A percentile compares a stretch with the other conserved stretches of the same genome.
phyloP scores from a whole-genome alignment of 2,113 vertebrate species.

The Sturnus vulgaris region DNA sequence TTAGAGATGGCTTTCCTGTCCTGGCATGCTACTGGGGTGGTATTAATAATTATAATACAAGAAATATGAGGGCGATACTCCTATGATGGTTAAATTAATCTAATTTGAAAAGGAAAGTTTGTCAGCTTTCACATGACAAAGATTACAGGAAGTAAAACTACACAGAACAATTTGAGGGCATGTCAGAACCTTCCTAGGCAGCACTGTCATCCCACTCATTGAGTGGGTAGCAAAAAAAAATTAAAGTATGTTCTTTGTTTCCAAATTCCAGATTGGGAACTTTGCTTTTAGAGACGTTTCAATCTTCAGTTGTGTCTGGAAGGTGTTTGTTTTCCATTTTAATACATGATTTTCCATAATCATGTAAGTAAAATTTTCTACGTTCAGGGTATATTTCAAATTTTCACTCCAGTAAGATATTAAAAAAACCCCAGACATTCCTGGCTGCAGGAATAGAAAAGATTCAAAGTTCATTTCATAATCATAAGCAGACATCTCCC shows the following conservation, averaged over 20 bases:
- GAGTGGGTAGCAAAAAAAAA: constrained; percentile 52
- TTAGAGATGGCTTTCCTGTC: constrained; percentile 49
- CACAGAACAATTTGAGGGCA: constrained; percentile 44
- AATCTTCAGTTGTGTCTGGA: constrained; percentile 61
- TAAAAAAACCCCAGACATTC: constrained; percentile 51
- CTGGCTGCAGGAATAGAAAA: constrained; percentile 64
- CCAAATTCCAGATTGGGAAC: constrained; percentile 52
- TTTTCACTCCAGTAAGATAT: constrained; percentile 49
- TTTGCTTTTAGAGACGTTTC: constrained; percentile 57
- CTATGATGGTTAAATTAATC: constrained; percentile 62
- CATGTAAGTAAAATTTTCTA: not conserved
- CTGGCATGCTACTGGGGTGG: constrained; percentile 48
- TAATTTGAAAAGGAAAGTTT: constrained; percentile 62
- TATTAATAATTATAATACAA: not conserved
- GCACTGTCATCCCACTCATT: constrained; percentile 25
- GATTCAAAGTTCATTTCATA: constrained; percentile 74
- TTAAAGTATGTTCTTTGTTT: constrained; percentile 66
- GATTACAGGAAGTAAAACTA: constrained; percentile 57
- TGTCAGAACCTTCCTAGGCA: constrained; percentile 62
- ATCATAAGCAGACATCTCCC: constrained; percentile 74
- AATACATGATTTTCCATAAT: constrained; percentile 48
- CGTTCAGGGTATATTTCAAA: constrained; percentile 35
- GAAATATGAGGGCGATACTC: constrained; percentile 1
- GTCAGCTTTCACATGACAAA: constrained; percentile 53
- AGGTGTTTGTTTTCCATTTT: constrained; percentile 32